Base-by-base conservation (phyloP, 2,797 vertebrate genomes). In the Acanthurus leucopareius region DNA sequence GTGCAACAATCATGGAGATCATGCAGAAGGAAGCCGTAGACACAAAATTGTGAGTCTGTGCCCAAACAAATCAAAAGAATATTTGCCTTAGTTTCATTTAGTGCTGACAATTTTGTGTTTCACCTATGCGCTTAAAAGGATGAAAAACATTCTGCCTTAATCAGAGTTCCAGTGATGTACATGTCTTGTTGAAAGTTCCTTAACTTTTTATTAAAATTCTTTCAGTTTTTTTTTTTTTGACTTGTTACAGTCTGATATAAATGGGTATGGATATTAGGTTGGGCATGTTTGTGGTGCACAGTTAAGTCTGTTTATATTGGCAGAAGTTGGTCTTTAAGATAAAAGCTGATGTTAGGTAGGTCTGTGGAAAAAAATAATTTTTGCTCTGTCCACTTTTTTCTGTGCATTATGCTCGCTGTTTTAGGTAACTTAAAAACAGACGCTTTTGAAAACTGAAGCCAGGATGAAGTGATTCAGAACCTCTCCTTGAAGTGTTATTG, bases 21-120 rank as follows among this genome's bases (percentile, higher is more conserved):
- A 99, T 99, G 98, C 97, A 98, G 93, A 99, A 99, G 89, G 98
- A 99, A 94, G 98, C 98, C 42, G 91, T 97, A 56, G 98, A 99
- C 94, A 99, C 97, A 45, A 99, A 99, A 94, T 99, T 98, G 98
- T 99, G 88, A 96, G 97, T 97, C 91, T 25, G 2, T 19, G 2
- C 61, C 16, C 25, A 44, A 35, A 53, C 13, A 7, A 56, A 52
- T 63, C n/a, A 14, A 61, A 8, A 48, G 2, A 42, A 53, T 53
- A 58, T 19, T 11, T 51, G 10, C 40, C 2, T 19, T 17, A 5
- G 15, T 59, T 59, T 7, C 52, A 11, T 13, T 52, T 35, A 3
- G 3, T 52, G 58, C 3, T 38, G n/a, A 3, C 5, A 11, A 49
- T 66, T 28, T 16, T 22, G 2, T 66, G 32, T 47, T 7, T 20